Conservation (phyloP, 1,140 invertebrate species). For the Phortica variegata region DNA sequence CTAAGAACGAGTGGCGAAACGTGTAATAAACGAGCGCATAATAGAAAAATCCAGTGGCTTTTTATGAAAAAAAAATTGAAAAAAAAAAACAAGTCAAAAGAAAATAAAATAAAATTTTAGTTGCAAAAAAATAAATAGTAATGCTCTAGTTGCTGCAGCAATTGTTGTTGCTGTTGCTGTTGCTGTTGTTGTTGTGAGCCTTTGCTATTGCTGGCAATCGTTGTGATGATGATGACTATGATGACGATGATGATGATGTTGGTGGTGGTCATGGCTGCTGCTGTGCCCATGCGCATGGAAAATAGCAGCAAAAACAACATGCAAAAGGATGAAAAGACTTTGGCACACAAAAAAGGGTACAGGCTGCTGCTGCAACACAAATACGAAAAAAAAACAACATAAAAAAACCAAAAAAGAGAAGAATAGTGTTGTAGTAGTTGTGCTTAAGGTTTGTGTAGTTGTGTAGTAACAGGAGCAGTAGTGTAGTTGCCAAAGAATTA, state of each 20-base stretch:
- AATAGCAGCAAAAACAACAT: slow-evolving; percentile 31
- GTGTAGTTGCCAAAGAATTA: slow-evolving; percentile 18
- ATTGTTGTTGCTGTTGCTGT: too few relatives aligned
- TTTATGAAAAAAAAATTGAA: not conserved
- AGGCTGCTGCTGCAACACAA: slow-evolving; percentile 28
- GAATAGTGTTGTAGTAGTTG: too few relatives aligned
- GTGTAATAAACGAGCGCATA: slow-evolving; percentile 51
- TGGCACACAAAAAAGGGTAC: not conserved
- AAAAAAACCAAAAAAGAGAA: slow-evolving; percentile 4
- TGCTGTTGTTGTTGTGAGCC: slow-evolving; percentile 48
- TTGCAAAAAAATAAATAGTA: slow-evolving; percentile 39
- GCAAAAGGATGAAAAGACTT: not conserved
- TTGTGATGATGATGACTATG: slow-evolving; percentile 1
- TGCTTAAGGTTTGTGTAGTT: too few relatives aligned
- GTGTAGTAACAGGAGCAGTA: too few relatives aligned
- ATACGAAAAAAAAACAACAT: slow-evolving; percentile 32
- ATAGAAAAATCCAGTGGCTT: slow-evolving; percentile 39
- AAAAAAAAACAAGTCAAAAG: slow-evolving; percentile 14
- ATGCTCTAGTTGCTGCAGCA: slow-evolving; percentile 46
- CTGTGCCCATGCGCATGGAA: slow-evolving; percentile 53
- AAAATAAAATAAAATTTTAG: slow-evolving; percentile 16
- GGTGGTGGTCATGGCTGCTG: slow-evolving; percentile 36
- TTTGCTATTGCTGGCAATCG: slow-evolving; percentile 22
- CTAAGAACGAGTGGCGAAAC: slow-evolving; percentile 1
- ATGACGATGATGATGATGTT: slow-evolving; percentile 15